Conservation (phyloP, 2,113 vertebrate species). For the Perccottus glenii region DNA sequence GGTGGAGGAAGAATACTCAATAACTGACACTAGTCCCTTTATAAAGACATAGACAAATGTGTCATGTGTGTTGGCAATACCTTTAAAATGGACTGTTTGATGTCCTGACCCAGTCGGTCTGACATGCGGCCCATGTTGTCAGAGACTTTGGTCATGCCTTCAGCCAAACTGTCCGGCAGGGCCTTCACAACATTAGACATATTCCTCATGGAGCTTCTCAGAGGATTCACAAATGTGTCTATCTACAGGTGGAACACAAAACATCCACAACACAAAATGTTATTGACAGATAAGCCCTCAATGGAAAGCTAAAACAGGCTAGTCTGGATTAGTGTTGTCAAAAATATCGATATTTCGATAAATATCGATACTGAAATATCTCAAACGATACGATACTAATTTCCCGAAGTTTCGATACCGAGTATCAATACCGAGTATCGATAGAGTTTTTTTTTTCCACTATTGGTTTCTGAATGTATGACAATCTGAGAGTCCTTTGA, state of each 20-base stretch:
- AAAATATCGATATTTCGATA: too few species aligned
- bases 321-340: too few species aligned
- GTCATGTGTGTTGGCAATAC: conserved; percentile 59
- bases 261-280: not conserved
- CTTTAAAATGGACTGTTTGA: conserved; percentile 98
- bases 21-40: not conserved
- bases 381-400: too few species aligned
- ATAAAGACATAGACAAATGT: not conserved
- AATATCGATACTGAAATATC: too few species aligned
- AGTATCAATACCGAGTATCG: too few species aligned
- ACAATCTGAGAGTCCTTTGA: too few species aligned
- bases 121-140: conserved; percentile 99
- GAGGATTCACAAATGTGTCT: conserved; percentile 98
- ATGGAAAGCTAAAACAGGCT: too few species aligned
- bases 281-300: not conserved
- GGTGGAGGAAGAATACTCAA: not conserved
- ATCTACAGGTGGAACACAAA: conserved; percentile 78
- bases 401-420: too few species aligned
- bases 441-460: too few species aligned
- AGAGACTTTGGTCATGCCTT: conserved; percentile 97
- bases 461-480: too few species aligned
- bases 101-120: conserved; percentile 95
- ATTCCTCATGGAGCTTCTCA: conserved; percentile 98
- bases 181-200: conserved; percentile 97
- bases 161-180: conserved; percentile 96